These are phyloP conservation scores for Condylura cristata DNA, from an alignment of 2,113 vertebrate species.

Conservation along the genomic window DNA sequence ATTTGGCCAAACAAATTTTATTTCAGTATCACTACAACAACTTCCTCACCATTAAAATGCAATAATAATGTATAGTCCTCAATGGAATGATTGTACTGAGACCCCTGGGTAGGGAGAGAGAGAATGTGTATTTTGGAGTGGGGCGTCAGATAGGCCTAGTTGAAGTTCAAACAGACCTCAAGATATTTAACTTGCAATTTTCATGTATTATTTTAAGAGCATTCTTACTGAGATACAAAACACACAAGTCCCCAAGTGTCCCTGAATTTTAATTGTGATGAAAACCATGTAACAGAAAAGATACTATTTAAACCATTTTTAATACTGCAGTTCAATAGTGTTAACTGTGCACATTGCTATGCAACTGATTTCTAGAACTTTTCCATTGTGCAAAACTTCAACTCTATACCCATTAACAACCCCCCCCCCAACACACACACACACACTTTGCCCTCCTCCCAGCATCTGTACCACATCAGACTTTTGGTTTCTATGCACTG, in stretches of 20 bases:
- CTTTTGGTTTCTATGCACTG: constrained; percentile 15
- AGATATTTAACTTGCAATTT: background rate
- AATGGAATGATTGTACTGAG: background rate
- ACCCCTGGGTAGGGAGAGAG: background rate
- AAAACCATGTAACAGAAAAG: background rate
- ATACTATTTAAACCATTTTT: background rate
- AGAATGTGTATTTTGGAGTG: background rate
- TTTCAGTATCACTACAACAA: background rate
- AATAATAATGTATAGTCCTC: background rate
- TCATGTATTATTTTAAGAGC: background rate
- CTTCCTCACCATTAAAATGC: constrained; percentile 6
- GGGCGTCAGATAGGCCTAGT: background rate
- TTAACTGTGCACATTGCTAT: background rate
- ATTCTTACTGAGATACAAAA: background rate
- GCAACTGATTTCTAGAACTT: background rate
- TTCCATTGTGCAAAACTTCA: constrained; percentile 30
- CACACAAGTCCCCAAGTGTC: background rate
- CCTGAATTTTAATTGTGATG: background rate
- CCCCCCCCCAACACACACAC: too few relatives aligned
- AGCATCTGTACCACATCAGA: background rate
- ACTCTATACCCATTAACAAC: background rate
- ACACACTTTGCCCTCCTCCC: background rate
- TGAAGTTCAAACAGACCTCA: background rate
- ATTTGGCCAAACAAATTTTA: constrained; percentile 40
- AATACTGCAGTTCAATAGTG: background rate